Percentiles rank a stretch among this genome's conserved stretches.
Conservation (phyloP, 2,113 vertebrate species). For the Macroglossus sobrinus region DNA sequence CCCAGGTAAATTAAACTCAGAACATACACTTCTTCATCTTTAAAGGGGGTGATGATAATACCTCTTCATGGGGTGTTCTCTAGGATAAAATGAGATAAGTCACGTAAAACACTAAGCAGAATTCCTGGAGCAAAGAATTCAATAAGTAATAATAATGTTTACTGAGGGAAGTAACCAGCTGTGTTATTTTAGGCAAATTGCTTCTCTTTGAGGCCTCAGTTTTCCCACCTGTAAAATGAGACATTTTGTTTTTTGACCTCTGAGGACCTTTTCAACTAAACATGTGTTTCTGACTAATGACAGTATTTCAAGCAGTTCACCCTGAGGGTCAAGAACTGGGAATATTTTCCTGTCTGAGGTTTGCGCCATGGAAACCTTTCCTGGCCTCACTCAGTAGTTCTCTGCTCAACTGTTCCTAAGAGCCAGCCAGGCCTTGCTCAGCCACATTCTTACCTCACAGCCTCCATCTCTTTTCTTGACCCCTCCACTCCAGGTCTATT, state of each 20-base stretch:
- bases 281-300: not conserved
- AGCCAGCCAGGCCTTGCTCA: not conserved
- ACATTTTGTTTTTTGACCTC: not conserved
- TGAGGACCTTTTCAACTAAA: not conserved
- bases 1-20: not conserved
- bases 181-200: not conserved
- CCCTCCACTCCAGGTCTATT: constrained; percentile 89
- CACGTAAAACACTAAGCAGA: not conserved
- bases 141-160: not conserved
- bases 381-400: not conserved
- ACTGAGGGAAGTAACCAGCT: not conserved
- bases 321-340: not conserved
- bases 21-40: not conserved
- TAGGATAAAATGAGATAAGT: constrained; percentile 9
- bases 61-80: not conserved
- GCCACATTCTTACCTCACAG: not conserved
- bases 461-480: not conserved
- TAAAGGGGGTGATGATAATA: not conserved
- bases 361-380: not conserved
- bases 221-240: constrained; percentile 27
- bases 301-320: not conserved
- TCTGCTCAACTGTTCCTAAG: not conserved
- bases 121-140: constrained; percentile 22
- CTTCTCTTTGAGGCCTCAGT: constrained; percentile 1
- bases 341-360: not conserved